Percentiles rank a stretch among this genome's conserved stretches.
Conservation (phyloP, 2,888 invertebrate species). For the Alviniconcha strummeri region DNA sequence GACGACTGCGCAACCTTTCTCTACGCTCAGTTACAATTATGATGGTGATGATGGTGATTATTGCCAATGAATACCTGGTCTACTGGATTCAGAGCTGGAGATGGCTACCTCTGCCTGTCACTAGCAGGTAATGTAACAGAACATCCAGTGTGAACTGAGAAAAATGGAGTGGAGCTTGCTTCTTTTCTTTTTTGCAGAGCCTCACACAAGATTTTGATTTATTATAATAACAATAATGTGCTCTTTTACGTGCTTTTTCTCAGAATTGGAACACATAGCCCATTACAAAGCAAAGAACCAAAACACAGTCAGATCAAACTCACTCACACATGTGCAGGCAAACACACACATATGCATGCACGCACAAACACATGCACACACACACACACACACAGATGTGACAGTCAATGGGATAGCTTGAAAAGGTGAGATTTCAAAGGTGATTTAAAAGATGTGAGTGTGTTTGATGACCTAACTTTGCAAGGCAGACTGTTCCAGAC, state of each 20-base stretch:
- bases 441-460: no score
- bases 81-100: constrained; percentile 60
- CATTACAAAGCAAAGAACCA: no score
- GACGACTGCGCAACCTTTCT: constrained; percentile 24
- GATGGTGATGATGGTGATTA: constrained; percentile 42
- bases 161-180: no score
- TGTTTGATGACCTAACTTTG: no score
- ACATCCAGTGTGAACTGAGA: no score
- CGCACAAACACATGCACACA: not conserved
- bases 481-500: no score
- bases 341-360: constrained; percentile 5
- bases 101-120: constrained; percentile 56
- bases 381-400: not conserved
- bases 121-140: constrained; percentile 37
- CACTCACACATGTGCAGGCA: not conserved
- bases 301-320: no score
- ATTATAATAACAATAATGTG: no score
- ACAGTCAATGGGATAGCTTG: not conserved
- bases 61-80: constrained; percentile 60
- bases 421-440: not conserved
- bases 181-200: no score
- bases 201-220: no score
- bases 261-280: no score
- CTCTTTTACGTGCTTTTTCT: no score
- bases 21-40: constrained; percentile 38